These are phyloP conservation scores for Streptopelia turtur DNA, from an alignment of 2,797 vertebrate species.

Conservation along the genomic window DNA sequence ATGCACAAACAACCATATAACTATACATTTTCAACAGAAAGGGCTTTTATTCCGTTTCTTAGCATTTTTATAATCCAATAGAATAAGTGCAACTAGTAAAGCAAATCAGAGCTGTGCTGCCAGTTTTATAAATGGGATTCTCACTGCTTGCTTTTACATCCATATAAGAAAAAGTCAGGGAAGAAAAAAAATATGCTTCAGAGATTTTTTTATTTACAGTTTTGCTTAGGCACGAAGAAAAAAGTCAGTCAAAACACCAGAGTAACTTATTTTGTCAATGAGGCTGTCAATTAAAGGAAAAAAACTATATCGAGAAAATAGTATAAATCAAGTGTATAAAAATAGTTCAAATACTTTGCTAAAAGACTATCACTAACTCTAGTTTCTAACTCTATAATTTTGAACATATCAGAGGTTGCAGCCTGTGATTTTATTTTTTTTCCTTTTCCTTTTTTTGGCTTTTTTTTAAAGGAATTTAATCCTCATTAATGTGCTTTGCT, in stretches of 20 bases:
- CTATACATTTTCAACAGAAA: not conserved
- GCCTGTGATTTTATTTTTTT: not conserved
- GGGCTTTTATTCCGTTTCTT: not conserved
- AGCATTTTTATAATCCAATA: not conserved
- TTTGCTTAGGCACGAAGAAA: not conserved
- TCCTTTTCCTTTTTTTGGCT: not conserved
- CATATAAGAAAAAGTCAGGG: not conserved
- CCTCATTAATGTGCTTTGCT: not conserved
- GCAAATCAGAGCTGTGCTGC: constrained; percentile 7
- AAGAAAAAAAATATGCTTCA: not conserved
- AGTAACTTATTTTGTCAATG: not conserved
- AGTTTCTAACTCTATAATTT: not conserved
- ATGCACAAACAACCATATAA: not conserved
- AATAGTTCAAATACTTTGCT: not conserved
- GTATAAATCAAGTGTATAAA: not conserved
- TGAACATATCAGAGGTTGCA: not conserved
- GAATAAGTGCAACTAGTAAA: not conserved
- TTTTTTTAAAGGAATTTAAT: constrained; percentile 21
- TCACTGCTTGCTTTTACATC: not conserved
- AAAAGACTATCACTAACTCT: not conserved
- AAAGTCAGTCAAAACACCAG: not conserved
- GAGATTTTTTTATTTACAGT: not conserved
- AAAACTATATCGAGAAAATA: not conserved
- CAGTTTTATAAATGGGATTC: not conserved
- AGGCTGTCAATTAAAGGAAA: not conserved